phyloP scores from a whole-genome alignment of 2,113 vertebrate genomes.

The Nematolebias whitei region DNA sequence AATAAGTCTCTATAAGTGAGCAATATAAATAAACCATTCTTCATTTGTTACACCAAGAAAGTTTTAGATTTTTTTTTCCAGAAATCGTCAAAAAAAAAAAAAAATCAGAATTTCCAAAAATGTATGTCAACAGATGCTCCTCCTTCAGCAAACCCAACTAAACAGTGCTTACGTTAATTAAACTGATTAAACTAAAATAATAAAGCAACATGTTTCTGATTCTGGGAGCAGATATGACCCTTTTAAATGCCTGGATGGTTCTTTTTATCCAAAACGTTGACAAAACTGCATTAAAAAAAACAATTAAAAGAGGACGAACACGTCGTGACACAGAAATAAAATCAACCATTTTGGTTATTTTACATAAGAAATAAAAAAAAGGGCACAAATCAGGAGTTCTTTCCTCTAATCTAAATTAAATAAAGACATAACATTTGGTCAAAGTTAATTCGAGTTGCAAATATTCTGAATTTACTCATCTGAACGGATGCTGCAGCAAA shows the following conservation, averaged over 20 bases:
- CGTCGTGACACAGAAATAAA: background rate
- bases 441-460: too few species aligned
- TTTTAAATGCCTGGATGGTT: background rate
- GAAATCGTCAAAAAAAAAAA: constrained; percentile 40
- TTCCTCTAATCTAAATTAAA: background rate
- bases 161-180: too few species aligned
- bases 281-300: too few species aligned
- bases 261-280: background rate
- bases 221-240: too few species aligned
- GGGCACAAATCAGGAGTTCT: background rate
- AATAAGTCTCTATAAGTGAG: constrained; percentile 30
- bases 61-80: background rate
- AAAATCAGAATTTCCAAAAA: constrained; percentile 38
- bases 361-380: background rate
- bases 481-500: too few species aligned
- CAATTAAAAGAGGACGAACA: background rate
- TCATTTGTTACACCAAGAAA: constrained; percentile 50
- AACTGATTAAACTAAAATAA: too few species aligned
- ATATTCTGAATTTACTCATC: too few species aligned
- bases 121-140: constrained; percentile 47
- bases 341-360: background rate
- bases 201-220: too few species aligned
- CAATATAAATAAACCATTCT: constrained; percentile 61
- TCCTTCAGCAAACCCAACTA: constrained; percentile 31
- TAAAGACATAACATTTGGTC: background rate